Conservation (phyloP, 2,113 vertebrate genomes). For the Vidua chalybeata region DNA sequence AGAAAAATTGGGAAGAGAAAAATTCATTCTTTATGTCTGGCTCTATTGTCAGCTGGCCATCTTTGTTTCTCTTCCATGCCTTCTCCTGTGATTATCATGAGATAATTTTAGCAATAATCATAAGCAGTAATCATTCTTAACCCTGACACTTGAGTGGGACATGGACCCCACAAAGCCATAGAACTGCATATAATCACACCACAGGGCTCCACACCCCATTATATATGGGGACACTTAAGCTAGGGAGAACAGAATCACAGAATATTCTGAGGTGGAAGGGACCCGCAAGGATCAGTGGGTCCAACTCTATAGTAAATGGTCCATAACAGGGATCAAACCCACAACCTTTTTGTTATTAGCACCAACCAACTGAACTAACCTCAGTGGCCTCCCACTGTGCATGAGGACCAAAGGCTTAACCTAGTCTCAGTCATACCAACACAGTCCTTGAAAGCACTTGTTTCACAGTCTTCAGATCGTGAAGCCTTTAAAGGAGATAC, state of each 20-base stretch:
- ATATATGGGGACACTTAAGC: background rate
- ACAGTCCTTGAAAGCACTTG: background rate
- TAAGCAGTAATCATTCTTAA: background rate
- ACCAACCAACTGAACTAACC: background rate
- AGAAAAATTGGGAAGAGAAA: background rate
- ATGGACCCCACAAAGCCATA: background rate
- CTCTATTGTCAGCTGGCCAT: background rate
- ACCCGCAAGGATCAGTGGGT: background rate
- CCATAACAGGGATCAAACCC: fast-evolving
- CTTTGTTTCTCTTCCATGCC: background rate
- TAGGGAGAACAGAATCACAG: background rate
- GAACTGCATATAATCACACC: background rate
- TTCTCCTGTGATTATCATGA: background rate
- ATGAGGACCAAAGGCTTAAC: background rate
- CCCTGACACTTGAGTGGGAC: background rate
- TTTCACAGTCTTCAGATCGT: background rate
- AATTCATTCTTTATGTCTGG: background rate
- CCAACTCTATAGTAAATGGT: background rate
- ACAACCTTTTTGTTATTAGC: background rate
- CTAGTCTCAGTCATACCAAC: background rate
- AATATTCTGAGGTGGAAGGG: background rate
- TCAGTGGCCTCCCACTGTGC: background rate
- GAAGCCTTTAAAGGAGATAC: background rate
- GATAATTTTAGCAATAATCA: background rate
- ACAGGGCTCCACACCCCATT: background rate